Evolutionary conservation across 2,113 vertebrate genomes (phyloP).

Genomic region (Clarias batrachus): DNA sequence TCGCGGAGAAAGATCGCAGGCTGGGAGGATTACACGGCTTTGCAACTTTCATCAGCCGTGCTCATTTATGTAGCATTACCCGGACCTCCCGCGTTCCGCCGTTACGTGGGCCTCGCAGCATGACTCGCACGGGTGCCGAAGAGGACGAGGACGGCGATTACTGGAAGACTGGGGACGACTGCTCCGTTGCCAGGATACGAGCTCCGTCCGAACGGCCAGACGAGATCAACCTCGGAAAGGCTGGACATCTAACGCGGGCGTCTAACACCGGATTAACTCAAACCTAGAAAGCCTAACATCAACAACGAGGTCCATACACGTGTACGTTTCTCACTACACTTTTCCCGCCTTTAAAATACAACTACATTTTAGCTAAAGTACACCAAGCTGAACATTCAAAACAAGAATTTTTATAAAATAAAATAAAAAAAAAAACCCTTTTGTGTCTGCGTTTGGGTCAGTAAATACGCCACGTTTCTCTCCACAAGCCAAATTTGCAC

Average conservation of each 20-base stretch:
- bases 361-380: neutral
- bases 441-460: neutral
- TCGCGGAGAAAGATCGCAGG: neutral
- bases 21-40: neutral
- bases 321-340: neutral
- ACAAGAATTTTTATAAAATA: too few species aligned
- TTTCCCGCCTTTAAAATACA: neutral
- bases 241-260: neutral
- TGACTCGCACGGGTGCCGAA: neutral
- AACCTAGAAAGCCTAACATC: neutral
- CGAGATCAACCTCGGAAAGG: neutral
- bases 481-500: neutral
- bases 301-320: neutral
- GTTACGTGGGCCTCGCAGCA: neutral
- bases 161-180: neutral
- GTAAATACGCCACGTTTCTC: neutral
- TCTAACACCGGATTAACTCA: neutral
- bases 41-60: neutral
- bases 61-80: neutral
- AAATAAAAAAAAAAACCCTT: too few species aligned
- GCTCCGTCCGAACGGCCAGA: neutral
- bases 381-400: neutral
- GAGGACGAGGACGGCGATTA: neutral
- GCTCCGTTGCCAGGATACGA: slow-evolving; percentile 7
- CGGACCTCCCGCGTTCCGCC: neutral